Conservation (phyloP, 1,140 invertebrate genomes). For the Steinernema khuongi region DNA sequence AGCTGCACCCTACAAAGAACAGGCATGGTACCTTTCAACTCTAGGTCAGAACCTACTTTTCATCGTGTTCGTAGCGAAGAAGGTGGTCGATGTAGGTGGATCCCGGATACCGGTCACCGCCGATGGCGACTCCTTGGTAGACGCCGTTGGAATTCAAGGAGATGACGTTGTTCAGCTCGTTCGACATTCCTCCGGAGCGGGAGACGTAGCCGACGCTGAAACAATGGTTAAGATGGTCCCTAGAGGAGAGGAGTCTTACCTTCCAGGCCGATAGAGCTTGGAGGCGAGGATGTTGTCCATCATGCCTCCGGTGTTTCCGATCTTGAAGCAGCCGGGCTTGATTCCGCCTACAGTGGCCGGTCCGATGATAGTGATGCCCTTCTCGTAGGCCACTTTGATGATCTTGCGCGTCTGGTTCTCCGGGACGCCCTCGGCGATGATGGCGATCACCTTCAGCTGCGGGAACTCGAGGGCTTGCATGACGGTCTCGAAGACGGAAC, state of each 20-base stretch:
- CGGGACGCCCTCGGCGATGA: constrained; percentile 97
- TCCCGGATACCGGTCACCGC: constrained; percentile 96
- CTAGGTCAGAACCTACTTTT: constrained; percentile 60
- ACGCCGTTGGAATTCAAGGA: constrained; percentile 94
- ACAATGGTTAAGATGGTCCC: constrained; percentile 29
- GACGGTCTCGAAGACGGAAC: constrained; percentile 94
- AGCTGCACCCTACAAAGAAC: constrained; percentile 73
- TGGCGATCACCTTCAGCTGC: constrained; percentile 81
- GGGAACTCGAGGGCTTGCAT: constrained; percentile 84
- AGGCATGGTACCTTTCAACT: constrained; percentile 17
- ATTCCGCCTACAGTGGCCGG: constrained; percentile 91
- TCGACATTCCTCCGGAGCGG: constrained; percentile 96
- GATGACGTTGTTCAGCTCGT: constrained; percentile 97
- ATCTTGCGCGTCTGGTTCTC: constrained; percentile 95
- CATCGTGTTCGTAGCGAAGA: constrained; percentile 72
- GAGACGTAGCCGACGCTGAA: constrained; percentile 92
- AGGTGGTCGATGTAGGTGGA: constrained; percentile 98
- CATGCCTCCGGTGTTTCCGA: constrained; percentile 99
- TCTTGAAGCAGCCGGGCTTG: constrained; percentile 98
- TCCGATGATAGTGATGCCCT: constrained; percentile 80
- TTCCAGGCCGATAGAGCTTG: constrained; percentile 87
- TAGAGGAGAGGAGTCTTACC: constrained; percentile 55
- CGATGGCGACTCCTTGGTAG: constrained; percentile 94
- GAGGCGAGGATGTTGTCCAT: constrained; percentile 98
- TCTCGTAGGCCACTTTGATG: constrained; percentile 72